A percentile compares a stretch with the other conserved stretches of the same genome.
Conservation (phyloP, 2,113 vertebrate genomes). For the Clarias macrocephalus region DNA sequence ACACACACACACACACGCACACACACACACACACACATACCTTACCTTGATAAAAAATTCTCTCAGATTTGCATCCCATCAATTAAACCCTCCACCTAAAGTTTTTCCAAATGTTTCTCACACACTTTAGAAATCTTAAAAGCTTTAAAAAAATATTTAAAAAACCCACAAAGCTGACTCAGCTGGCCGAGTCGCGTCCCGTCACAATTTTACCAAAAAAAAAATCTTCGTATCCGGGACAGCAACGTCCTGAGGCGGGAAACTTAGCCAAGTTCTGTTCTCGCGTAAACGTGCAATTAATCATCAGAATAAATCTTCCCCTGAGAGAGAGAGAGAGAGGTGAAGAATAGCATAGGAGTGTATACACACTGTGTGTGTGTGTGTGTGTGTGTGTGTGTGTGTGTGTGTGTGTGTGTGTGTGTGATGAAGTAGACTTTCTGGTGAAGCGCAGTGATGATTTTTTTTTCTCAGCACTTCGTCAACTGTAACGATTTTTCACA, state of each 20-base stretch:
- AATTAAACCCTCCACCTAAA: not conserved
- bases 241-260: not conserved
- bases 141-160: too few species aligned
- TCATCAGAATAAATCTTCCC: not conserved
- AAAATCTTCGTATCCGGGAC: not conserved
- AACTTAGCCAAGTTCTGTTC: not conserved
- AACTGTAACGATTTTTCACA: too few species aligned
- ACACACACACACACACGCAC: slow-evolving; percentile 27
- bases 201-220: not conserved
- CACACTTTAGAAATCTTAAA: not conserved
- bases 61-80: not conserved
- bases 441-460: too few species aligned
- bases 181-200: not conserved
- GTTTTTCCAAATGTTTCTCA: not conserved
- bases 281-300: not conserved
- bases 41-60: not conserved
- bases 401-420: not conserved
- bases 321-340: not conserved
- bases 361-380: not conserved
- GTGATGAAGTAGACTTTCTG: not conserved
- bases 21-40: slow-evolving; percentile 30
- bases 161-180: not conserved
- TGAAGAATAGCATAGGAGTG: not conserved
- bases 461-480: too few species aligned
- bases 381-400: not conserved